These are phyloP conservation scores for Hydrozoanthus gracilis DNA, from an alignment of 92 coral and sea anemone species.

Conservation along the genomic window DNA sequence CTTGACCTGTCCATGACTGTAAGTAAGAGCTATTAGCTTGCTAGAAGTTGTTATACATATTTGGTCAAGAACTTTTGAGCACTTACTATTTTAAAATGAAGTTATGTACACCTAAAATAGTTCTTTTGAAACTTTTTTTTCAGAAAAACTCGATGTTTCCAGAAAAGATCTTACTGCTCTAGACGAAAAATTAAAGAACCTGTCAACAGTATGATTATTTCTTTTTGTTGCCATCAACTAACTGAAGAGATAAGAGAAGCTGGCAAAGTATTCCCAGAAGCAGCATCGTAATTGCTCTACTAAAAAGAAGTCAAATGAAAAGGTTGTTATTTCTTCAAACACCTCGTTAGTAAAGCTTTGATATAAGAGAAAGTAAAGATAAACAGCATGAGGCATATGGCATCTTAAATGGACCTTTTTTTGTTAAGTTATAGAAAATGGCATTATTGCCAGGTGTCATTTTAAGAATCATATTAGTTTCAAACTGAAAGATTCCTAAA, in stretches of 20 bases:
- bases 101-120: background rate
- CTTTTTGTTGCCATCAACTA: background rate
- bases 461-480: no score
- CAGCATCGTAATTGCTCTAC: background rate
- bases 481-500: no score
- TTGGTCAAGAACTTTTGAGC: background rate
- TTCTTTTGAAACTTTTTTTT: background rate
- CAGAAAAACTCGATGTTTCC: constrained; percentile 45
- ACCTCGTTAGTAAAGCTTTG: no score
- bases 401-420: no score
- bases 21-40: background rate
- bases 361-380: no score
- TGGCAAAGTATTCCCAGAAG: background rate
- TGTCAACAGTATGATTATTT: background rate
- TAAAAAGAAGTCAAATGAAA: no score
- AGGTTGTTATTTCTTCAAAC: no score
- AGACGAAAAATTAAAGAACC: constrained; percentile 30
- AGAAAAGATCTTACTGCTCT: constrained; percentile 17
- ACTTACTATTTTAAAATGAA: background rate
- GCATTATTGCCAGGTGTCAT: no score
- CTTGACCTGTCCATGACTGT: no score
- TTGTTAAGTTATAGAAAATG: no score
- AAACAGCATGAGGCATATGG: no score
- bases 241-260: background rate
- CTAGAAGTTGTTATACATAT: background rate